A percentile compares a stretch with the other conserved stretches of the same genome.
Evolutionary conservation across 1,140 invertebrate genomes (phyloP).

Genomic region (Cyclargus thomasi): DNA sequence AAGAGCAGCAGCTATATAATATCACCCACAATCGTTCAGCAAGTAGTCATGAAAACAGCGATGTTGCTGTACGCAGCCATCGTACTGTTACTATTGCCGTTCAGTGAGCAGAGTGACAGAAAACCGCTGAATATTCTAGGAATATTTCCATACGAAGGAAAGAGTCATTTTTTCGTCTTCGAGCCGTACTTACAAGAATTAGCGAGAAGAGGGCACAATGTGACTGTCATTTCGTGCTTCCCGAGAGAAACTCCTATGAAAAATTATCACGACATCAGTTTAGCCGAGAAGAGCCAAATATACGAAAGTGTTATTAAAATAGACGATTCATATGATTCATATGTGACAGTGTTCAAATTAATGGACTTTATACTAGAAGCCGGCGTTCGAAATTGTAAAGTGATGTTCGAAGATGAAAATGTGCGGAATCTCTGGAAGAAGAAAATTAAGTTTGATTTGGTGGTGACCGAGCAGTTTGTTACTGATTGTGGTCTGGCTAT

Average conservation of each 20-base stretch:
- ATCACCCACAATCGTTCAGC: neutral
- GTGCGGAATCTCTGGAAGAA: conserved; percentile 64
- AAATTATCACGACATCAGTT: conserved; percentile 78
- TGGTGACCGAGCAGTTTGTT: conserved; percentile 81
- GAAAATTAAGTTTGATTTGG: conserved; percentile 78
- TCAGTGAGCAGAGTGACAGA: conserved; percentile 25
- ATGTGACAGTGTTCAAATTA: conserved; percentile 34
- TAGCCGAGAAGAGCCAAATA: conserved; percentile 48
- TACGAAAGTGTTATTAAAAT: conserved; percentile 42
- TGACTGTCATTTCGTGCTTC: conserved; percentile 84
- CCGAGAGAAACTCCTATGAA: conserved; percentile 69
- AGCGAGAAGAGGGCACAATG: conserved; percentile 79
- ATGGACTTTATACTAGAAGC: conserved; percentile 29
- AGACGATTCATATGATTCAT: conserved; percentile 46
- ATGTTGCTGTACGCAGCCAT: neutral
- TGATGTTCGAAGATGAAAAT: conserved; percentile 49
- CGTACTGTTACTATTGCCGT: neutral
- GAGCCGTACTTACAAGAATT: conserved; percentile 79
- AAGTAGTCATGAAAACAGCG: neutral
- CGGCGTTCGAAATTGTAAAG: conserved; percentile 53
- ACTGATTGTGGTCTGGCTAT: conserved; percentile 80
- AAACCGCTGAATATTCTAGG: conserved; percentile 76
- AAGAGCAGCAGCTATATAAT: neutral
- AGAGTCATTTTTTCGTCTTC: conserved; percentile 84
- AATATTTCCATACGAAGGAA: conserved; percentile 80